Conservation (phyloP, 2,797 vertebrate species). For the Gobionotothen gibberifrons region DNA sequence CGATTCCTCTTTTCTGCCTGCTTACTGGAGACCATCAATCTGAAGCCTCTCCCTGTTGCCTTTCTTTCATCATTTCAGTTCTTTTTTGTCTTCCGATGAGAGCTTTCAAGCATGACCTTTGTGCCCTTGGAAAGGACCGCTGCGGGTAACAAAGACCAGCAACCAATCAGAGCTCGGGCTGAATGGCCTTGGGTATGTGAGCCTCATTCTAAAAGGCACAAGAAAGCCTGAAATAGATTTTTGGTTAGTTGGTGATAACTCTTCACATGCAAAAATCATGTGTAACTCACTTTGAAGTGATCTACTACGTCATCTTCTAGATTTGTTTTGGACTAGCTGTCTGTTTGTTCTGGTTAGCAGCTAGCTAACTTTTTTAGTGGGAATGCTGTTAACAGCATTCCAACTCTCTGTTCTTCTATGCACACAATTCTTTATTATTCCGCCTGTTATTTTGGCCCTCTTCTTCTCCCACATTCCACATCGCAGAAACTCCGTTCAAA, state of each 20-base stretch:
- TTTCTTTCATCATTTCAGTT: conserved; percentile 62
- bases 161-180: conserved; percentile 57
- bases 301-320: background rate
- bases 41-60: conserved; percentile 67
- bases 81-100: conserved; percentile 55
- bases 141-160: conserved; percentile 67
- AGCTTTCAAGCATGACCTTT: conserved; percentile 76
- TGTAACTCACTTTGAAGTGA: background rate
- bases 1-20: conserved; percentile 59
- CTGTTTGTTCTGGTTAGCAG: background rate
- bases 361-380: background rate
- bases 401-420: no score
- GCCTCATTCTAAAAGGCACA: conserved; percentile 61
- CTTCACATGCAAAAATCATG: conserved; percentile 1
- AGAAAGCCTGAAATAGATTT: conserved; percentile 54
- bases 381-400: no score
- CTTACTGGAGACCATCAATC: conserved; percentile 70
- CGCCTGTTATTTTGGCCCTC: no score
- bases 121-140: conserved; percentile 68
- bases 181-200: conserved; percentile 64
- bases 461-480: no score
- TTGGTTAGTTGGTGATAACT: conserved; percentile 24
- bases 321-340: background rate
- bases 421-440: no score
- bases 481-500: no score